Conservation (phyloP, 2,113 vertebrate species). For the Nothocercus nigrocapillus region DNA sequence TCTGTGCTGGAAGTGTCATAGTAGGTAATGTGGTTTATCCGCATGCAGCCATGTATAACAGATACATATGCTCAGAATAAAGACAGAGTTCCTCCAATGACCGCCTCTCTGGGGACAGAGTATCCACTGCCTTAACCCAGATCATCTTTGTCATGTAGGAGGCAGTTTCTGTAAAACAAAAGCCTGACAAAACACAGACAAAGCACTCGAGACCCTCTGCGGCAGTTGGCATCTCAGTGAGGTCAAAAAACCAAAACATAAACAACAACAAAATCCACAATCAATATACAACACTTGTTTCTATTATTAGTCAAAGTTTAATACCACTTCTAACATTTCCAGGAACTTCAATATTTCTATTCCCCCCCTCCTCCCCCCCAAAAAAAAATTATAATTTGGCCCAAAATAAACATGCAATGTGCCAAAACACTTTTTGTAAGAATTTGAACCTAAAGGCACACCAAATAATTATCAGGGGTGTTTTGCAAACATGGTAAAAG, state of each 20-base stretch:
- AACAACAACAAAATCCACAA: not conserved
- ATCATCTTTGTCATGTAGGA: not conserved
- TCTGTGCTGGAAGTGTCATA: not conserved
- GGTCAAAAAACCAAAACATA: not conserved
- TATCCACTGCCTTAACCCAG: not conserved
- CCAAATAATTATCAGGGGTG: not conserved
- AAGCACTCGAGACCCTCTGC: not conserved
- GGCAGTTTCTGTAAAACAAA: constrained; percentile 12
- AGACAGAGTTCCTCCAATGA: not conserved
- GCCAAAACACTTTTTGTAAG: not conserved
- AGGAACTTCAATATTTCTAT: too few species aligned
- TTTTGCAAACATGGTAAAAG: not conserved
- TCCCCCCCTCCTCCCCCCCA: not conserved
- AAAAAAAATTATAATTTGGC: not conserved
- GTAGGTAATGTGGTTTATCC: not conserved
- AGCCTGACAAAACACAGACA: not conserved
- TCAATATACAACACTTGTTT: not conserved
- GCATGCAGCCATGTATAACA: not conserved
- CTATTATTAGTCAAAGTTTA: too few species aligned
- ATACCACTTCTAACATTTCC: too few species aligned
- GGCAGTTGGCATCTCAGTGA: not conserved
- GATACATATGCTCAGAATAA: not conserved
- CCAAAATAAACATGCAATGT: not conserved
- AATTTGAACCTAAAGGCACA: not conserved
- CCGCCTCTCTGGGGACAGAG: not conserved